Evolutionary conservation across 1,140 invertebrate species (phyloP).

Genomic region (Drosophila dunni): DNA sequence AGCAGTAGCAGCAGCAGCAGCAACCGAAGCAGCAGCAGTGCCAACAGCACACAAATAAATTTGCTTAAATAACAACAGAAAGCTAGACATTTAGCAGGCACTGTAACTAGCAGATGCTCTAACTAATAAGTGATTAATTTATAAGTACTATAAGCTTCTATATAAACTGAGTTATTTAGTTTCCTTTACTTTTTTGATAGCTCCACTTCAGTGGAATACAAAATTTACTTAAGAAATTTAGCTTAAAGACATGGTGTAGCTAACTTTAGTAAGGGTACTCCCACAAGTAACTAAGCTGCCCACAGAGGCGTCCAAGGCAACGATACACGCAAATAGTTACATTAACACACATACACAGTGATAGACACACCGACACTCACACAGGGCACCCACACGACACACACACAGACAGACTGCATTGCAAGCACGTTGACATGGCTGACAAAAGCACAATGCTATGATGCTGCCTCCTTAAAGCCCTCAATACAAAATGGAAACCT

Average conservation of each 20-base stretch:
- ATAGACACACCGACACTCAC: conserved; percentile 4
- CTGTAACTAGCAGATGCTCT: conserved; percentile 6
- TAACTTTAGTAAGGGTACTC: conserved; percentile 24
- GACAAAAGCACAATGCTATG: conserved; percentile 63
- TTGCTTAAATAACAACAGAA: conserved; percentile 59
- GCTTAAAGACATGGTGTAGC: background rate
- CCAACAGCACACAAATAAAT: conserved; percentile 50
- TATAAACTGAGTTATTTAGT: background rate
- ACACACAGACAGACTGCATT: conserved; percentile 13
- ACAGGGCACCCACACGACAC: conserved; percentile 4
- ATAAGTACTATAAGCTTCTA: too few species aligned
- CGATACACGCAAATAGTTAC: conserved; percentile 48
- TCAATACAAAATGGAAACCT: conserved; percentile 7
- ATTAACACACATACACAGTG: conserved; percentile 27
- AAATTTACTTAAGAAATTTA: background rate
- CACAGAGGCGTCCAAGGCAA: conserved; percentile 44
- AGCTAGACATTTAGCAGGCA: background rate
- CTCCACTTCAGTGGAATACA: background rate
- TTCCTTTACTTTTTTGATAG: background rate
- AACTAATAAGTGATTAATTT: background rate
- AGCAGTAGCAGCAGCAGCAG: conserved; percentile 16
- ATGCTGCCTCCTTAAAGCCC: conserved; percentile 8
- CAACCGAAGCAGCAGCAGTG: conserved; percentile 30
- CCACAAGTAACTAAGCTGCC: conserved; percentile 43
- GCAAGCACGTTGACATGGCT: conserved; percentile 46